Percentiles rank a stretch among this genome's conserved stretches.
These are phyloP conservation scores for Aegypius monachus DNA, from an alignment of 2,113 vertebrate species.

Conservation along the genomic window DNA sequence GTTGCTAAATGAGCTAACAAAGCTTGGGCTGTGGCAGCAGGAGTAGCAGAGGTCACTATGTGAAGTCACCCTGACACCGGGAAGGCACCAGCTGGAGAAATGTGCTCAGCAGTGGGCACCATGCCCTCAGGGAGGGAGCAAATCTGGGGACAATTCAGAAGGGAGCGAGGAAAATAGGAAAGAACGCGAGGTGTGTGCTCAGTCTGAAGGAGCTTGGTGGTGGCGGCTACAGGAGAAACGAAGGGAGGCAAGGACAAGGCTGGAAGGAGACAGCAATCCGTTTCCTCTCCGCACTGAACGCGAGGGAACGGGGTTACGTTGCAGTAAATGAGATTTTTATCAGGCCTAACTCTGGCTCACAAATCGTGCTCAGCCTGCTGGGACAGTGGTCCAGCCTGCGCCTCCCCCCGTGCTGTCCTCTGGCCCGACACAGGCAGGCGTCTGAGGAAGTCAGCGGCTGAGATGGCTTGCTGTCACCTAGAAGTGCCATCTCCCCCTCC, in stretches of 20 bases:
- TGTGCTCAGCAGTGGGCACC: background rate
- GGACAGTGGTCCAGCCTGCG: background rate
- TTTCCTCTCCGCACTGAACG: background rate
- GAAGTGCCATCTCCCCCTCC: background rate
- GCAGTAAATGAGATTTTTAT: background rate
- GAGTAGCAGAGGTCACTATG: background rate
- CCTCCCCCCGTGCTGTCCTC: background rate
- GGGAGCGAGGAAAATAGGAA: background rate
- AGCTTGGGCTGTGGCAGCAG: background rate
- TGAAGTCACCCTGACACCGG: background rate
- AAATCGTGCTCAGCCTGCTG: background rate
- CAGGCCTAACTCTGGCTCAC: background rate
- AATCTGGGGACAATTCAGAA: background rate
- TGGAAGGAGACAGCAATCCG: background rate
- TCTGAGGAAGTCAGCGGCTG: background rate
- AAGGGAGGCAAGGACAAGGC: background rate
- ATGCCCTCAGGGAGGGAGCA: rapidly evolving
- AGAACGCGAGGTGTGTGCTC: background rate
- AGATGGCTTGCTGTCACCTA: background rate
- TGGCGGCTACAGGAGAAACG: background rate
- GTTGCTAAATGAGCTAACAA: background rate
- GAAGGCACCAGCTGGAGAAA: background rate
- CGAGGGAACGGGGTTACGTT: background rate
- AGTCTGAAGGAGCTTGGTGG: background rate
- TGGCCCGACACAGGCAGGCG: rapidly evolving